Conservation (phyloP, 2,888 invertebrate species). For the Spicauda simplicius region DNA sequence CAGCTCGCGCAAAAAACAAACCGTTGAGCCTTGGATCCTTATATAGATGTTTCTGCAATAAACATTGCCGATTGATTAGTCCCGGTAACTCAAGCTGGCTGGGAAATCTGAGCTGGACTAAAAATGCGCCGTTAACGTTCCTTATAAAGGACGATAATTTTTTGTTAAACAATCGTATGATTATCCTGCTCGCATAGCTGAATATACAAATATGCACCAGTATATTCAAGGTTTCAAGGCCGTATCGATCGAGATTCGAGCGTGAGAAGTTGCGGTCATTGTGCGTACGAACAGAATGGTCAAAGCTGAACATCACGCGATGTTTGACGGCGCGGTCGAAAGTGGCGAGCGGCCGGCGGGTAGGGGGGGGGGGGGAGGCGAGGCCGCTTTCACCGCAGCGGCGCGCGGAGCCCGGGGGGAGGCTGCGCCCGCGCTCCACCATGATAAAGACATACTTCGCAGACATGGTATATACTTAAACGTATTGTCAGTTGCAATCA, state of each 20-base stretch:
- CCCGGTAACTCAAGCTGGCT: neutral
- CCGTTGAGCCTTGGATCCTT: neutral
- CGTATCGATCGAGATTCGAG: slow-evolving; percentile 2
- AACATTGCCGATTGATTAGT: neutral
- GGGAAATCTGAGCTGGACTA: neutral
- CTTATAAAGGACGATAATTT: neutral
- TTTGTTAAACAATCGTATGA: neutral
- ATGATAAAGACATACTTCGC: neutral
- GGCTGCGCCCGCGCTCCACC: slow-evolving; percentile 7
- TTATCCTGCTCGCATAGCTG: neutral
- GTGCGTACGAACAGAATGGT: slow-evolving; percentile 6
- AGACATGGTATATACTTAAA: neutral
- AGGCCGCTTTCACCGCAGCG: slow-evolving; percentile 18
- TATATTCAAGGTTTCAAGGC: neutral
- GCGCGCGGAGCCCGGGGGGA: neutral
- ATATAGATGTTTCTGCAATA: too few relatives aligned
- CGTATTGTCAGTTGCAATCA: neutral
- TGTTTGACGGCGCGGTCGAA: neutral
- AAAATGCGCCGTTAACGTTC: neutral
- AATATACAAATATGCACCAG: neutral
- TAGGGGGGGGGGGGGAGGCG: neutral
- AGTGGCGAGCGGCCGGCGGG: slow-evolving; percentile 11
- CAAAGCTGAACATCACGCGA: slow-evolving; percentile 14
- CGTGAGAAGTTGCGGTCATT: neutral
- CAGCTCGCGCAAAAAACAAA: neutral